A percentile compares a stretch with the other conserved stretches of the same genome.
phyloP scores from a whole-genome alignment of 2,888 invertebrate genomes.

The Zhengitettix transpicula region DNA sequence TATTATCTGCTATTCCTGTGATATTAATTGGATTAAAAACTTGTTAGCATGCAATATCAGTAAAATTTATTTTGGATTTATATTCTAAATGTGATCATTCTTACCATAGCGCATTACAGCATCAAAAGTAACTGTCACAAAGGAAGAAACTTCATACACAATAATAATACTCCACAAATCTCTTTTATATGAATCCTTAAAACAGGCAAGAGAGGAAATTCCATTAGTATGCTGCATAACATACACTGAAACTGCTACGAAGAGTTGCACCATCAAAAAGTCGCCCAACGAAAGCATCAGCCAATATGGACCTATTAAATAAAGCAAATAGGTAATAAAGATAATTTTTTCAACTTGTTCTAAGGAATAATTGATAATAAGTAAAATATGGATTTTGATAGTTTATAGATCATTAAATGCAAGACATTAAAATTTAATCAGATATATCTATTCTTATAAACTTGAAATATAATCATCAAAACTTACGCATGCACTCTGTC shows the following conservation, averaged over 20 bases:
- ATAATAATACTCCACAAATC: conserved; percentile 32
- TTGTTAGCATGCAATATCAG: too few species aligned
- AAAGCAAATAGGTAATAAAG: neutral
- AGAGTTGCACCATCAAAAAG: conserved; percentile 30
- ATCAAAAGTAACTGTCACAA: conserved; percentile 22
- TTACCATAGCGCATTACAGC: conserved; percentile 21
- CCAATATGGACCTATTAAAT: conserved; percentile 31
- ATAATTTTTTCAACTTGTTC: neutral
- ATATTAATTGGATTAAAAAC: too few species aligned
- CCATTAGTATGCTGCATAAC: conserved; percentile 24
- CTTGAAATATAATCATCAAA: neutral
- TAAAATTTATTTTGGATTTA: too few species aligned
- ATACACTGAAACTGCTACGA: conserved; percentile 30
- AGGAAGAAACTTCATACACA: conserved; percentile 31
- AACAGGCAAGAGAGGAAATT: conserved; percentile 18
- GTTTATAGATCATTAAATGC: too few species aligned
- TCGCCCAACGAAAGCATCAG: conserved; percentile 31
- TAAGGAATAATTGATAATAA: too few species aligned
- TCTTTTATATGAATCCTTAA: conserved; percentile 27
- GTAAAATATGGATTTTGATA: too few species aligned
- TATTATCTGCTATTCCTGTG: neutral
- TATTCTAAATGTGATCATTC: conserved; percentile 10
- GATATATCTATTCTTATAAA: neutral
- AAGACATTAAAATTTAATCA: neutral
- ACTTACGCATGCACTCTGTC: conserved; percentile 32